Conservation (phyloP, 2,797 vertebrate genomes). For the Amniataba percoides region DNA sequence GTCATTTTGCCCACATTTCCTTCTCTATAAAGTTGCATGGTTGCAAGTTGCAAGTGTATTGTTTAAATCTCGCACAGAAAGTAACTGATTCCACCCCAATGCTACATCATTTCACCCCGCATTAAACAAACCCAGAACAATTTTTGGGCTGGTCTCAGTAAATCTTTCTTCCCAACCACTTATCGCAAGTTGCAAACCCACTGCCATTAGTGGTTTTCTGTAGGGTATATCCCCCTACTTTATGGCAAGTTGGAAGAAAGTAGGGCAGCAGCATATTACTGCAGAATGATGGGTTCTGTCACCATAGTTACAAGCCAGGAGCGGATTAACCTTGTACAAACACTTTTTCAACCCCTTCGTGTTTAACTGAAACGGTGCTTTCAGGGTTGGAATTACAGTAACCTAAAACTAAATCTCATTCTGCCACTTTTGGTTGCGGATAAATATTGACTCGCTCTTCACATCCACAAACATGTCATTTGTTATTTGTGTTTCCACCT, state of each 20-base stretch:
- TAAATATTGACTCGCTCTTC: conserved; percentile 75
- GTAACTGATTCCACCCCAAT: conserved; percentile 67
- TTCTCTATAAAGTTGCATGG: conserved; percentile 54
- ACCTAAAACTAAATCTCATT: conserved; percentile 62
- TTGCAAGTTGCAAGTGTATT: conserved; percentile 39
- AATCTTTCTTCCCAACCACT: conserved; percentile 83
- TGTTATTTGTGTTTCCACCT: conserved; percentile 73
- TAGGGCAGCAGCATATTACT: conserved; percentile 75
- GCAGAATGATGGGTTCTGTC: conserved; percentile 79
- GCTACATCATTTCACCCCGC: conserved; percentile 72
- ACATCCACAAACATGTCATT: conserved; percentile 74
- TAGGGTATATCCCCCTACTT: conserved; percentile 82
- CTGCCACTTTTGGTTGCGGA: conserved; percentile 59
- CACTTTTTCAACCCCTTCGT: conserved; percentile 66
- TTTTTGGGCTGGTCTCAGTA: conserved; percentile 84
- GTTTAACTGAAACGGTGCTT: conserved; percentile 60
- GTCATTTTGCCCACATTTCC: conserved; percentile 43
- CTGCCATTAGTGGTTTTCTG: conserved; percentile 86
- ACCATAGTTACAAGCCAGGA: conserved; percentile 77
- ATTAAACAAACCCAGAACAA: conserved; percentile 81
- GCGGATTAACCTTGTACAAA: conserved; percentile 79
- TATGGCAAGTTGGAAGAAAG: conserved; percentile 81
- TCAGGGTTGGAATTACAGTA: conserved; percentile 66
- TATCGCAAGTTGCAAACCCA: conserved; percentile 84
- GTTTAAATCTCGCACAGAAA: conserved; percentile 62